Evolutionary conservation across 2,888 invertebrate species (phyloP).

Genomic region (Mimumesa dahlbomi): DNA sequence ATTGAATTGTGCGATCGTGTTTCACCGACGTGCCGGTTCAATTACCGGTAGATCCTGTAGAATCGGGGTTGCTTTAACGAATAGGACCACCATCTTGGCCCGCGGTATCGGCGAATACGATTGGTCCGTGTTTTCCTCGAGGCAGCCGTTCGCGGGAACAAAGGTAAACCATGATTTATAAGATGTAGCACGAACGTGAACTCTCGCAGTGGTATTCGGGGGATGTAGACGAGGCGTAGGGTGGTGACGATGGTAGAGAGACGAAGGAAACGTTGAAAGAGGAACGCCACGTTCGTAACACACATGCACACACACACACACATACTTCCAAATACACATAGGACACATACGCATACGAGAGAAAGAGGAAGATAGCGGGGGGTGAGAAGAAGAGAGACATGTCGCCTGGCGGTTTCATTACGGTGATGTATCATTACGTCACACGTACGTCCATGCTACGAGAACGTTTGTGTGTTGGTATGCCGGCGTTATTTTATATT

Average conservation of each 20-base stretch:
- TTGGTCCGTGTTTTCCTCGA: conserved; percentile 48
- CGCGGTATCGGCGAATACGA: conserved; percentile 51
- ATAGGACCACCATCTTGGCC: conserved; percentile 38
- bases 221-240: neutral
- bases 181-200: conserved; percentile 61
- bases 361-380: neutral
- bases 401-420: conserved; percentile 70
- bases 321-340: no score
- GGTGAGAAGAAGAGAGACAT: conserved; percentile 16
- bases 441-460: conserved; percentile 47
- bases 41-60: conserved; percentile 48
- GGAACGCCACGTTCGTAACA: conserved; percentile 32
- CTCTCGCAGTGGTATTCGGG: conserved; percentile 46
- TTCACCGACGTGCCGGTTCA: conserved; percentile 49
- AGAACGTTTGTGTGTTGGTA: conserved; percentile 9
- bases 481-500: conserved; percentile 68
- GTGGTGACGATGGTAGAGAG: conserved; percentile 9
- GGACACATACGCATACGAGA: conserved; percentile 3
- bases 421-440: conserved; percentile 74
- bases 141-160: conserved; percentile 53
- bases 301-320: no score
- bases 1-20: conserved; percentile 23
- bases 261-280: conserved; percentile 19
- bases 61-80: conserved; percentile 37
- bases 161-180: conserved; percentile 71